Percentiles rank a stretch among this genome's conserved stretches.
These are phyloP conservation scores for Sylvia borin DNA, from an alignment of 2,797 vertebrate genomes.

Conservation along the genomic window DNA sequence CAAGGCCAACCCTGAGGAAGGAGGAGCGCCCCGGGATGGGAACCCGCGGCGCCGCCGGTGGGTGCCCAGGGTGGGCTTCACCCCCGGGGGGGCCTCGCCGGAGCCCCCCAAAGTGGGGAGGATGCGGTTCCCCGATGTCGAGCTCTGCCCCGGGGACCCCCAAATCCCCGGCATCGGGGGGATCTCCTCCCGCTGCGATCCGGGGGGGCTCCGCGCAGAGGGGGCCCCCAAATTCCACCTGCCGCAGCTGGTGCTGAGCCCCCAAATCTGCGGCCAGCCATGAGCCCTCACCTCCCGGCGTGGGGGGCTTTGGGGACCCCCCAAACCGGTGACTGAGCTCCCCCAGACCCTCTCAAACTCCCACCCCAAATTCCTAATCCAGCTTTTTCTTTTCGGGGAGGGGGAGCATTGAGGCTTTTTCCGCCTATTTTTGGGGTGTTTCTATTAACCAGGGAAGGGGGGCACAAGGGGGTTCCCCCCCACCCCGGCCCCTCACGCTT, in stretches of 20 bases:
- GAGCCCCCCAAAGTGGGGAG: neutral
- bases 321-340: neutral
- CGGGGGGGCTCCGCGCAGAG: neutral
- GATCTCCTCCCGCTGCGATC: neutral
- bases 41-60: neutral
- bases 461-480: neutral
- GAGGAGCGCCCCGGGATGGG: neutral
- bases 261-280: neutral
- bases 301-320: neutral
- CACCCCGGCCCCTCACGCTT: neutral
- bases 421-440: neutral
- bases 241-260: neutral
- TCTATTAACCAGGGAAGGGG: neutral
- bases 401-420: neutral
- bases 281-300: neutral
- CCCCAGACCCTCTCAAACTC: neutral
- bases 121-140: neutral
- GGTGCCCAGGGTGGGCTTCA: neutral
- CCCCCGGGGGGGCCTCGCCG: neutral
- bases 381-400: neutral
- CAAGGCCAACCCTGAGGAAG: neutral
- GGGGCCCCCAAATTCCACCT: neutral
- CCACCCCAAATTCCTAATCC: neutral
- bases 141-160: neutral
- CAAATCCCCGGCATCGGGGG: accelerated